Evolutionary conservation across 2,888 invertebrate species (phyloP), one percentile per base, ranked within the genome.

Genomic region (Nomada ruficornis): DNA sequence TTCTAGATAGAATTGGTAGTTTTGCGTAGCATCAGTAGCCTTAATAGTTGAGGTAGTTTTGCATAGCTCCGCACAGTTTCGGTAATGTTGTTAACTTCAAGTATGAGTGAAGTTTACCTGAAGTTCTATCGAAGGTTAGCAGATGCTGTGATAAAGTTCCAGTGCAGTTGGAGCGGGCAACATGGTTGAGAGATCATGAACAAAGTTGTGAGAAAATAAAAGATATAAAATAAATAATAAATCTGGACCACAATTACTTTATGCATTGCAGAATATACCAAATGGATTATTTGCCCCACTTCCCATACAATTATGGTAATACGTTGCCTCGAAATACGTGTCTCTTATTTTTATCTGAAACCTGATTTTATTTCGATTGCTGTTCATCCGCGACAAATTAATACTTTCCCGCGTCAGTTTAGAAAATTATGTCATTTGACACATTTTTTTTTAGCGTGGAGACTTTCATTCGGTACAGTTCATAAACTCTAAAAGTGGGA

Each of bases 11-110:
- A 69, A 69, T 69, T 18, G 68, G 18, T 42, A 69, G 44, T 57
- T 69, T 42, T 44, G 55, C 55, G 13, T 57, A 42, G 18, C 55
- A 42, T n/a, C n/a, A 13, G 42, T 42, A 44, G 23, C 36, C 55
- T 42, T 13, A 42, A 18, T 57, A 68, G 42, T n/a, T 57, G 18
- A 23, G 23, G 44, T 23, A 11, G 42, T 57, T 69, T 57, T 57
- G 42, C 55, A 23, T n/a, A 57, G 23, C 23, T 44, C 1, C 3
- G 42, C 44, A 11, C 42, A 13, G 13, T 69, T 57, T 29, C 42
- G 68, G 42, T 55, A 55, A 57, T 57, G 42, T 57, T 42, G 23
- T 18, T 13, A 69, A 57, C 68, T 55, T 69, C 42, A n/a, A 18
- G 55, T 57, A 69, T 11, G n/a, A 26, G 18, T 44, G 55, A 68